Evolutionary conservation across 2,797 vertebrate genomes (phyloP), one percentile per base, ranked within the genome.

Genomic region (Synanceia verrucosa): DNA sequence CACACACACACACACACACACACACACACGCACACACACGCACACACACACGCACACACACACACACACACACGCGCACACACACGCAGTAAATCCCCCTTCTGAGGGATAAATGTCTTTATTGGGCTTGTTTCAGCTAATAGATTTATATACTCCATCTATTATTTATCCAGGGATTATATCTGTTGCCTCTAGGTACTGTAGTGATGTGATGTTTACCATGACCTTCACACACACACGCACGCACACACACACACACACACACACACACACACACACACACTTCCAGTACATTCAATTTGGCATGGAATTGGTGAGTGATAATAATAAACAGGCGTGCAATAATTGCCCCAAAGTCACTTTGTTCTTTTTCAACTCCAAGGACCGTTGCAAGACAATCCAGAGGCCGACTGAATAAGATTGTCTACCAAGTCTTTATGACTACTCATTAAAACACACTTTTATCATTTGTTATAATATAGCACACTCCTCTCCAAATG

Each of bases 381-480:
- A 88, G 78, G 68, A 85, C 85, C 79, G 76, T 83, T 79, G 79
- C 78, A 71, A 66, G 73, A 70, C 75, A 73, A 81, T 79, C 76
- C 60, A 44, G 74, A 84, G 70, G 61, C 73, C 81, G 70, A 74
- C 14, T 85, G 82, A 85, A 86, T 83, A 84, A 83, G 84, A 88
- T 48, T 78, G 78, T 88, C 89, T 78, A 65, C 82, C 1, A 50
- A 79, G 68, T 86, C 84, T 90, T 89, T 91, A 92, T 88, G 89
- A 88, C 78, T 85, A 61, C 85, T 91, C 90, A 92, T 92, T 92
- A 92, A 91, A 89, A 90, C 81, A 81, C 81, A 86, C 84, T 89
- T 91, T 91, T 87, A 90, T 92, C 90, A 93, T 93, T 92, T 91
- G 85, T 92, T 91, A 86, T 89, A 93, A 92, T 92, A 89, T 85